phyloP scores from a whole-genome alignment of 2,888 invertebrate genomes.

The Lordiphosa fenestrarum region DNA sequence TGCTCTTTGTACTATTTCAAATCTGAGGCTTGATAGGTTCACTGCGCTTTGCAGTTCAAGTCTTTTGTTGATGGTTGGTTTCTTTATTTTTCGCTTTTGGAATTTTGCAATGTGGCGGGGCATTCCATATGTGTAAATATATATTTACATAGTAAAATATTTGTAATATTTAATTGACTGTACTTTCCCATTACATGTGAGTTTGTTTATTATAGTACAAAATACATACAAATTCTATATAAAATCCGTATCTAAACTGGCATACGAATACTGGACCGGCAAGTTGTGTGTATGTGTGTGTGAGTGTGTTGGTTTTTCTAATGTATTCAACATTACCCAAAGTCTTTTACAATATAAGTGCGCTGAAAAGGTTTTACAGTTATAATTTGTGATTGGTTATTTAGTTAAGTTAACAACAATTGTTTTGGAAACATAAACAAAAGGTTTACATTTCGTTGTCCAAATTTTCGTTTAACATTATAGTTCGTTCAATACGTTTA shows the following conservation, averaged over 20 bases:
- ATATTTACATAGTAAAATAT: constrained; percentile 22
- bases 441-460: constrained; percentile 52
- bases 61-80: constrained; percentile 45
- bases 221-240: constrained; percentile 36
- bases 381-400: constrained; percentile 19
- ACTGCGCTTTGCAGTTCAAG: constrained; percentile 29
- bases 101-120: no score
- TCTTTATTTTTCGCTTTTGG: constrained; percentile 1
- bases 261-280: constrained; percentile 75
- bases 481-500: not conserved
- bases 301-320: constrained; percentile 1
- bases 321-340: constrained; percentile 41
- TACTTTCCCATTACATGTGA: constrained; percentile 17
- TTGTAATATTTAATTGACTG: constrained; percentile 45
- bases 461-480: constrained; percentile 11
- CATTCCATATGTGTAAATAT: constrained; percentile 17
- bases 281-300: constrained; percentile 56
- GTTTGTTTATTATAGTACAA: constrained; percentile 25
- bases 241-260: constrained; percentile 35
- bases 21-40: constrained; percentile 47
- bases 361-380: constrained; percentile 40
- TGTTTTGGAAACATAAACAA: constrained; percentile 35
- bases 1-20: constrained; percentile 64
- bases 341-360: constrained; percentile 17
- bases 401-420: constrained; percentile 32